Evolutionary conservation across 2,888 invertebrate species (phyloP).

Genomic region (Cotesia congregata): DNA sequence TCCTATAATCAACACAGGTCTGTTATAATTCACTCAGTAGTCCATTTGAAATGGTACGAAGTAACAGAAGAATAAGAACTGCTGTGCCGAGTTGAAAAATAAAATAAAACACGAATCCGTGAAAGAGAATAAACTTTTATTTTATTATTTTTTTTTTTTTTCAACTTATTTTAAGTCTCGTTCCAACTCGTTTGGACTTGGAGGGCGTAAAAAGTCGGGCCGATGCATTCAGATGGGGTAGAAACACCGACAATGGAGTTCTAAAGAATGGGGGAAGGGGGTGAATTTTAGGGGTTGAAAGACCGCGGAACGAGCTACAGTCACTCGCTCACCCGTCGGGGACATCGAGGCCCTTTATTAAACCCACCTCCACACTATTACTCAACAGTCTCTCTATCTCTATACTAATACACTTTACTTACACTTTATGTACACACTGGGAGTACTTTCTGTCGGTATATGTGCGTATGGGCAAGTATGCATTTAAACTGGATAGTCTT

Average conservation of each 20-base stretch:
- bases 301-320: slow-evolving; percentile 14
- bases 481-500: not conserved
- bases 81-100: not conserved
- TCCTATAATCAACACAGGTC: not conserved
- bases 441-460: not conserved
- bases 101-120: not conserved
- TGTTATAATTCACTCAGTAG: not conserved
- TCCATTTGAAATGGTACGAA: not conserved
- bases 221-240: slow-evolving; percentile 20
- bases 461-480: not conserved
- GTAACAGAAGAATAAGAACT: not conserved
- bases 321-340: slow-evolving; percentile 34
- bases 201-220: slow-evolving; percentile 15
- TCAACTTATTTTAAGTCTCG: not conserved
- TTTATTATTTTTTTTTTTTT: slow-evolving; percentile 7
- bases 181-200: slow-evolving; percentile 15
- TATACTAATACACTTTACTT: slow-evolving; percentile 11
- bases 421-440: slow-evolving; percentile 5
- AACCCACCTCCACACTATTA: slow-evolving; percentile 39
- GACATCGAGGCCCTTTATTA: slow-evolving; percentile 46
- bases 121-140: not conserved
- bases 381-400: slow-evolving; percentile 15
- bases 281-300: slow-evolving; percentile 35
- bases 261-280: slow-evolving; percentile 30
- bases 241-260: slow-evolving; percentile 29